Conservation (phyloP, 2,113 vertebrate genomes). For the Turnix velox region DNA sequence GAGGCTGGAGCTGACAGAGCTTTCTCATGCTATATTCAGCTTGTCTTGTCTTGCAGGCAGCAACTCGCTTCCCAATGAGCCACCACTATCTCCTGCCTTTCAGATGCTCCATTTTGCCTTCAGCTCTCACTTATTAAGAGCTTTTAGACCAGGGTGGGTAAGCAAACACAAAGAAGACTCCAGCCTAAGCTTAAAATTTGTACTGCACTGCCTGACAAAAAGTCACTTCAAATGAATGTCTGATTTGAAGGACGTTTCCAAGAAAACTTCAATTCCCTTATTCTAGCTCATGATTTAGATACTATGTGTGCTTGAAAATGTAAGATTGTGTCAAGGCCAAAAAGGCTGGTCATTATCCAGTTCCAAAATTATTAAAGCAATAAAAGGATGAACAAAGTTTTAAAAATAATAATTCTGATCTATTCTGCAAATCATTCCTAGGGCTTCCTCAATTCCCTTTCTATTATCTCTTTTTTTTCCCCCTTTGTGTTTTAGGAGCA, state of each 20-base stretch:
- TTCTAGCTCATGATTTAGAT: neutral
- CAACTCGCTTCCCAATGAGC: neutral
- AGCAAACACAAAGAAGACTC: neutral
- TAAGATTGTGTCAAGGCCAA: neutral
- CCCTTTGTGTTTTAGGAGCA: neutral
- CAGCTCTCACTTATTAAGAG: neutral
- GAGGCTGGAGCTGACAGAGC: neutral
- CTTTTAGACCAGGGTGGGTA: neutral
- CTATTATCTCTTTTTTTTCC: neutral
- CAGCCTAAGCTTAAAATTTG: neutral
- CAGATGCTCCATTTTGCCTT: neutral
- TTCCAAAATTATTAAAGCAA: constrained; percentile 5
- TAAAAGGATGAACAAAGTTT: constrained; percentile 5
- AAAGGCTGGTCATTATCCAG: neutral
- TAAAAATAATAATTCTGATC: neutral
- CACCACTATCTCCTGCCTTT: fast-evolving
- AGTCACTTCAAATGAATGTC: neutral
- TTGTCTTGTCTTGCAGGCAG: neutral
- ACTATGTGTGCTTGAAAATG: neutral
- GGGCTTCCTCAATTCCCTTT: neutral
- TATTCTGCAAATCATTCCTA: neutral
- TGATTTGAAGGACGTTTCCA: neutral
- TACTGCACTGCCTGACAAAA: neutral
- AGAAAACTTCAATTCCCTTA: neutral
- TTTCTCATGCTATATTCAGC: neutral